A percentile compares a stretch with the other conserved stretches of the same genome.
phyloP scores from a whole-genome alignment of 2,888 invertebrate genomes.

The Matsumyia berberina region DNA sequence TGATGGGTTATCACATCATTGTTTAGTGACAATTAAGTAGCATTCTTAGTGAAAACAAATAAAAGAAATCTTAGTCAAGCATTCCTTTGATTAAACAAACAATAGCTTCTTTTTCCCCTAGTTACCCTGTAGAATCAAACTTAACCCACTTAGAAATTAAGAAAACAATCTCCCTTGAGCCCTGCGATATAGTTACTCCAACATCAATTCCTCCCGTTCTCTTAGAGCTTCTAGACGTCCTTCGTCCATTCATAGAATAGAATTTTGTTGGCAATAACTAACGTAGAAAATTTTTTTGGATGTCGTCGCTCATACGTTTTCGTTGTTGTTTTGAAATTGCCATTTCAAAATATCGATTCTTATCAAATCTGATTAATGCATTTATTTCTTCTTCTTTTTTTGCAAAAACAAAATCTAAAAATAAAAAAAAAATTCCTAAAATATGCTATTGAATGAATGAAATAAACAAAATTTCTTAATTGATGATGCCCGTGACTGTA shows the following conservation, averaged over 20 bases:
- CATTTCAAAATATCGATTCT: conserved; percentile 49
- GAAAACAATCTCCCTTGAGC: neutral
- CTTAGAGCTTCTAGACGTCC: conserved; percentile 49
- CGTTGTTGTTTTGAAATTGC: conserved; percentile 59
- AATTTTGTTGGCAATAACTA: conserved; percentile 57
- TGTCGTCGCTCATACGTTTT: conserved; percentile 66
- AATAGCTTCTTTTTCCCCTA: conserved; percentile 20
- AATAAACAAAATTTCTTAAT: conserved; percentile 69
- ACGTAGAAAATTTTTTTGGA: conserved; percentile 50
- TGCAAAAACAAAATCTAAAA: conserved; percentile 67
- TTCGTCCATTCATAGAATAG: conserved; percentile 28
- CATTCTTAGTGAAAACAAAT: neutral
- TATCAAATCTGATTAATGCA: conserved; percentile 70
- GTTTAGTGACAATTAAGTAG: conserved; percentile 46
- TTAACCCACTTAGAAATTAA: neutral
- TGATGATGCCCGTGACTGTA: conserved; percentile 74
- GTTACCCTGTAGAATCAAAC: conserved; percentile 28
- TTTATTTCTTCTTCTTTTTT: conserved; percentile 76
- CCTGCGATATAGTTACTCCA: conserved; percentile 36
- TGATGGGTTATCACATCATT: conserved; percentile 67
- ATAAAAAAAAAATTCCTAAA: conserved; percentile 62
- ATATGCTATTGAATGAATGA: conserved; percentile 61
- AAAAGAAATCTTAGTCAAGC: conserved; percentile 2
- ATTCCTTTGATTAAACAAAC: neutral
- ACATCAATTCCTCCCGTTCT: conserved; percentile 26